Conservation (phyloP, 2,113 vertebrate species). For the Sitta europaea region DNA sequence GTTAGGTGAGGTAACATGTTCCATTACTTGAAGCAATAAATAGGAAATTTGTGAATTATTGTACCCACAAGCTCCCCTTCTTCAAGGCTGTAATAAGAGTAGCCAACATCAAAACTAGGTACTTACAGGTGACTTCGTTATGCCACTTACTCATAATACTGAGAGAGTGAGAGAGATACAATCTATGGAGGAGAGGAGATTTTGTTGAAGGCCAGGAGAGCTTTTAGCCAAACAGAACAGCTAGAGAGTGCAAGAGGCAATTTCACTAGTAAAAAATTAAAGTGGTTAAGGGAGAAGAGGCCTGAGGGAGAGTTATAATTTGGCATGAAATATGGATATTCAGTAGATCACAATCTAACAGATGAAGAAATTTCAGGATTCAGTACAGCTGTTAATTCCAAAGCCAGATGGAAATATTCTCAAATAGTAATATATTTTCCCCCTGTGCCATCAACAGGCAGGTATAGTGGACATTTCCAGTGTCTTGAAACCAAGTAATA, state of each 20-base stretch:
- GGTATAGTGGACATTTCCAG: neutral
- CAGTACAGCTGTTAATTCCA: neutral
- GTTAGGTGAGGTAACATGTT: neutral
- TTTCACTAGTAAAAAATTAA: neutral
- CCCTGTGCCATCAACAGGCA: neutral
- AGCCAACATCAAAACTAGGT: neutral
- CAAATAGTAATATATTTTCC: neutral
- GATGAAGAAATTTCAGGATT: neutral
- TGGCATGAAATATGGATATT: neutral
- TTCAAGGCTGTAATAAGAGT: neutral
- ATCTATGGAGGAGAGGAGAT: neutral
- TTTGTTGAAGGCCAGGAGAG: neutral
- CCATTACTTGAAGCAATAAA: neutral
- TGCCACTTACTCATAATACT: neutral
- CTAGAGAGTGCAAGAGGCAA: neutral
- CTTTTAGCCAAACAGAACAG: neutral
- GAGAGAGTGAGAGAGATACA: neutral
- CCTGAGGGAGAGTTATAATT: neutral
- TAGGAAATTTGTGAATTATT: neutral
- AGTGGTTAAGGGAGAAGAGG: neutral
- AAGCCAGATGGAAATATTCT: neutral
- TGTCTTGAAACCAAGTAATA: neutral
- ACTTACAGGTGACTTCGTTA: neutral
- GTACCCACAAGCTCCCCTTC: neutral
- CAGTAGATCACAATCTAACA: neutral